Evolutionary conservation across 2,888 invertebrate genomes (phyloP).

Genomic region (Drosophila engyochracea): DNA sequence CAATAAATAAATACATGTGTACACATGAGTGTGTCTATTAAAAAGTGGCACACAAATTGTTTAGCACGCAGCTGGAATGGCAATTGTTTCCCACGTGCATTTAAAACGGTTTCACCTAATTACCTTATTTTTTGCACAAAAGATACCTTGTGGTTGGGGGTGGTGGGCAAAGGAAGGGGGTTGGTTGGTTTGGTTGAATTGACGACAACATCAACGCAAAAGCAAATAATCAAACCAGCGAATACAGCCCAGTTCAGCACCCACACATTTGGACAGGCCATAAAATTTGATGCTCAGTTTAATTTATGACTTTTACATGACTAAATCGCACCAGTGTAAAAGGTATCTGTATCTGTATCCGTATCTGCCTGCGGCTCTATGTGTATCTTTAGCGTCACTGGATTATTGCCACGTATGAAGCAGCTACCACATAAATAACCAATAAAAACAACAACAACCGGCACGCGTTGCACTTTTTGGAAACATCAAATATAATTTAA

Average conservation of each 20-base stretch:
- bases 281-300: conserved; percentile 48
- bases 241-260: conserved; percentile 15
- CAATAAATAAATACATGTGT: conserved; percentile 12
- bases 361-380: conserved; percentile 2
- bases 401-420: conserved; percentile 40
- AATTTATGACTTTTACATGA: conserved; percentile 65
- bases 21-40: conserved; percentile 3
- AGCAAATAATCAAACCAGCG: conserved; percentile 28
- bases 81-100: conserved; percentile 67
- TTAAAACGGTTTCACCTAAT: conserved; percentile 57
- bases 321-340: conserved; percentile 41
- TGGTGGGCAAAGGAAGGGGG: neutral
- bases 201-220: conserved; percentile 4
- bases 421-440: conserved; percentile 46
- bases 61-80: conserved; percentile 26
- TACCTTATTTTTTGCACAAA: conserved; percentile 40
- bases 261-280: conserved; percentile 30
- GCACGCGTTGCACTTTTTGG: conserved; percentile 31
- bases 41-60: conserved; percentile 48
- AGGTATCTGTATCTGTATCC: conserved; percentile 13
- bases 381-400: conserved; percentile 45
- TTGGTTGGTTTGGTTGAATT: neutral
- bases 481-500: conserved; percentile 2
- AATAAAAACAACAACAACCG: conserved; percentile 6
- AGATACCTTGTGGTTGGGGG: conserved; percentile 6